Percentiles rank a stretch among this genome's conserved stretches.
These are phyloP conservation scores for Cebus imitator DNA, from an alignment of 2,113 vertebrate genomes.

Conservation along the genomic window DNA sequence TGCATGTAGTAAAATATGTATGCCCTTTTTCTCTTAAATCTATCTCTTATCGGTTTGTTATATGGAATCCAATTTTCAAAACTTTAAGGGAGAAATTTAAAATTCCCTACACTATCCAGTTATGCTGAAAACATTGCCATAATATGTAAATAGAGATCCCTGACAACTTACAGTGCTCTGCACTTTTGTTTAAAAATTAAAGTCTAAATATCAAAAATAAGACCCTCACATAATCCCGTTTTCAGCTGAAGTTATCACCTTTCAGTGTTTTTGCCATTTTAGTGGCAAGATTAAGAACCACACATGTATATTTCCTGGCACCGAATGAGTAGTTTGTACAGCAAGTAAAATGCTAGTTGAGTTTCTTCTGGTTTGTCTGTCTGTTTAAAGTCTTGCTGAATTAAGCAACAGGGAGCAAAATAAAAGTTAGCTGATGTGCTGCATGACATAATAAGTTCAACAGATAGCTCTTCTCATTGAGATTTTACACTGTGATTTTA, in stretches of 20 bases:
- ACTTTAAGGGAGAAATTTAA: background rate
- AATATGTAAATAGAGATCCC: background rate
- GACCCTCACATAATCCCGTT: background rate
- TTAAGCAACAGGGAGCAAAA: background rate
- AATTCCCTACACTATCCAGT: background rate
- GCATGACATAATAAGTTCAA: background rate
- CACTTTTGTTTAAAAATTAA: background rate
- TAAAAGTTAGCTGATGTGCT: background rate
- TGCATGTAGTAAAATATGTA: background rate
- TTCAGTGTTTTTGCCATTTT: background rate
- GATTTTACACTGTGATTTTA: slow-evolving; percentile 4
- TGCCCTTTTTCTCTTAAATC: background rate
- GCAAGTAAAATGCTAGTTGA: background rate
- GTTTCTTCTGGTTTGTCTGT: background rate
- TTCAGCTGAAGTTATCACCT: background rate
- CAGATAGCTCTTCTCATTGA: background rate
- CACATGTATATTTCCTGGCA: background rate
- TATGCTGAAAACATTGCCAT: background rate
- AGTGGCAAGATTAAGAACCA: background rate
- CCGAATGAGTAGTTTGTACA: background rate
- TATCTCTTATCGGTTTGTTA: background rate
- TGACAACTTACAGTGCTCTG: background rate
- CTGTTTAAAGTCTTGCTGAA: background rate
- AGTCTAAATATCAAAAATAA: background rate
- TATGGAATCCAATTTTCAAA: background rate